Percentiles rank a stretch among this genome's conserved stretches.
phyloP scores from a whole-genome alignment of 2,888 invertebrate species.

The Melinopterus prodromus region DNA sequence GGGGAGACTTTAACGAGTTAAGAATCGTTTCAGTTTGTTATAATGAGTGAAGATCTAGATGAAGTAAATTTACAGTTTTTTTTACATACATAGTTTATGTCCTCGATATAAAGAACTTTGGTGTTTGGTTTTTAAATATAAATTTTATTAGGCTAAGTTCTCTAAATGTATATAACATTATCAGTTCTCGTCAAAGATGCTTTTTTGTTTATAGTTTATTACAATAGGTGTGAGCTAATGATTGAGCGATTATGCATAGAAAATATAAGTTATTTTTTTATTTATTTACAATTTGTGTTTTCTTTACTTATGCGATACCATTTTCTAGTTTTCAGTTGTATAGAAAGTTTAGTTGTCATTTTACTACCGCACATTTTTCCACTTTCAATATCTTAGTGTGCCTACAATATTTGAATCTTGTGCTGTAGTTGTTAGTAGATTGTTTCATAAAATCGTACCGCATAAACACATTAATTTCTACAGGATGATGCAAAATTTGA shows the following conservation, averaged over 20 bases:
- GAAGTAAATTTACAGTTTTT: neutral
- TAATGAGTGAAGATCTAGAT: neutral
- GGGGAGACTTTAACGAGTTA: neutral
- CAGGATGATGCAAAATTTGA: neutral
- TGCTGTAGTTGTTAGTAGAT: no score
- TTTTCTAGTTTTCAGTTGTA: neutral
- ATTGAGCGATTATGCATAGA: slow-evolving; percentile 24
- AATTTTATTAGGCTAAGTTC: neutral
- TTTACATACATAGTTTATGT: neutral
- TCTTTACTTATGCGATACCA: neutral
- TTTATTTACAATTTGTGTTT: neutral
- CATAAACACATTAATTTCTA: neutral
- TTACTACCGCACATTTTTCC: no score
- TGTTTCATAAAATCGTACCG: no score
- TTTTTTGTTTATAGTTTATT: slow-evolving; percentile 16
- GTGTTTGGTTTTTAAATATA: neutral
- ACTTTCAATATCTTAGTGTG: neutral
- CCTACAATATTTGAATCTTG: neutral
- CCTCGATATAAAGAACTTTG: neutral
- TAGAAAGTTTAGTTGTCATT: no score
- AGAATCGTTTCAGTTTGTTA: neutral
- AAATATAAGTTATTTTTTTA: slow-evolving; percentile 21
- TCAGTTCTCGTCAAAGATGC: neutral
- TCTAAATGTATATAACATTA: slow-evolving; percentile 13
- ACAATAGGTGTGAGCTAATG: slow-evolving; percentile 21